Percentiles rank a stretch among this genome's conserved stretches.
Conservation (phyloP, 1,140 invertebrate genomes). For the Calephelis nemesis region DNA sequence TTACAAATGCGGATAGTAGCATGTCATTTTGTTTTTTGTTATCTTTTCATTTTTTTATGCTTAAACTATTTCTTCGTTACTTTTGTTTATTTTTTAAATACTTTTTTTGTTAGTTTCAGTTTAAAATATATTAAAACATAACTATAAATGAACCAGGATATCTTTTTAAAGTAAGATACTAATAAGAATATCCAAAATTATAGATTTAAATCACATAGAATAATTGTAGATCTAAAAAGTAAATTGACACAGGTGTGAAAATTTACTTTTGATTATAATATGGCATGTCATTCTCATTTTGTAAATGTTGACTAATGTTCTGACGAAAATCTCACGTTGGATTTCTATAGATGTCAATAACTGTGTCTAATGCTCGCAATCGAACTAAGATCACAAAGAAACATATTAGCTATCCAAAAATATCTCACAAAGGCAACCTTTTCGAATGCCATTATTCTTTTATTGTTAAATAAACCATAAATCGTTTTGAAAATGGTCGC, state of each 20-base stretch:
- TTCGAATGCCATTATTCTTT: slow-evolving; percentile 57
- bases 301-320: slow-evolving; percentile 6
- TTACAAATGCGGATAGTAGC: no score
- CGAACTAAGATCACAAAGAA: slow-evolving; percentile 50
- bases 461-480: slow-evolving; percentile 78
- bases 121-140: no score
- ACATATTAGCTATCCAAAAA: slow-evolving; percentile 44
- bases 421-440: slow-evolving; percentile 43
- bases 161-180: no score
- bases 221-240: neutral
- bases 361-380: slow-evolving; percentile 55
- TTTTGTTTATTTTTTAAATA: no score
- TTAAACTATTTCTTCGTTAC: no score
- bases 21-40: no score
- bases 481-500: slow-evolving; percentile 71
- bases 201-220: no score
- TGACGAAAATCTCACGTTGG: slow-evolving; percentile 4
- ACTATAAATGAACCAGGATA: no score
- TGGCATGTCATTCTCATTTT: slow-evolving; percentile 7
- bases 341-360: slow-evolving; percentile 50
- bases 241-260: slow-evolving; percentile 7
- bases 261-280: slow-evolving; percentile 2
- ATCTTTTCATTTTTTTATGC: no score
- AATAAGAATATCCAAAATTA: no score
- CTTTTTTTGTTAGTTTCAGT: no score